Evolutionary conservation across 35 echinoderm and acorn worm species (phyloP).

Genomic region (Holothuria glaberrima): DNA sequence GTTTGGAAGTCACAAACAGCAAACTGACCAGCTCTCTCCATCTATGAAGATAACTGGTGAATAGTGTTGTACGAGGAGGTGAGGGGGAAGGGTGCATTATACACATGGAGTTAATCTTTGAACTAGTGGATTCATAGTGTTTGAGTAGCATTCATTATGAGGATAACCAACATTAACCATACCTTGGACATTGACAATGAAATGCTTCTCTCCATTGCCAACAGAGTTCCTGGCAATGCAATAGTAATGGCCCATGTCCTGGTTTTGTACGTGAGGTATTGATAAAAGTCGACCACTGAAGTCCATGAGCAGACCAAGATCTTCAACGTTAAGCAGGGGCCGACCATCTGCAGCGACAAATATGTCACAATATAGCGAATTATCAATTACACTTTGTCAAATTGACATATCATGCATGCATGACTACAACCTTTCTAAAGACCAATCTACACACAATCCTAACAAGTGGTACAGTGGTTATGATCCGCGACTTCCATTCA

Average conservation of each 20-base stretch:
- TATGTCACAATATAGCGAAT: conserved; percentile 43
- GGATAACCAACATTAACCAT: not conserved
- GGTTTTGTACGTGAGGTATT: conserved; percentile 65
- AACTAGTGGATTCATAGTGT: too few species aligned
- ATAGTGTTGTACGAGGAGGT: too few species aligned
- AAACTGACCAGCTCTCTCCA: too few species aligned
- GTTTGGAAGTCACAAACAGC: too few species aligned
- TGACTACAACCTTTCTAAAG: too few species aligned
- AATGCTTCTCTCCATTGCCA: conserved; percentile 60
- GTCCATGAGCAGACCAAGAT: conserved; percentile 63
- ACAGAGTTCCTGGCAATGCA: conserved; percentile 78
- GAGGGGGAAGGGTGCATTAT: too few species aligned
- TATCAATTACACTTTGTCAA: conserved; percentile 71
- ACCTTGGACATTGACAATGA: conserved; percentile 81
- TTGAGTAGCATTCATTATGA: too few species aligned
- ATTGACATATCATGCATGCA: not conserved
- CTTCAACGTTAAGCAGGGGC: not conserved
- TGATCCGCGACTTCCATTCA: too few species aligned
- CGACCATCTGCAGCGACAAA: conserved; percentile 17
- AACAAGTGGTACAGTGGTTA: too few species aligned
- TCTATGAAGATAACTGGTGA: too few species aligned
- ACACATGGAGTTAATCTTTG: too few species aligned
- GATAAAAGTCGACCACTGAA: conserved; percentile 58
- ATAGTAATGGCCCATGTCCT: conserved; percentile 76
- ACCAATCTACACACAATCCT: too few species aligned